Conservation (phyloP, 2,797 vertebrate species). For the Galago senegalensis region DNA sequence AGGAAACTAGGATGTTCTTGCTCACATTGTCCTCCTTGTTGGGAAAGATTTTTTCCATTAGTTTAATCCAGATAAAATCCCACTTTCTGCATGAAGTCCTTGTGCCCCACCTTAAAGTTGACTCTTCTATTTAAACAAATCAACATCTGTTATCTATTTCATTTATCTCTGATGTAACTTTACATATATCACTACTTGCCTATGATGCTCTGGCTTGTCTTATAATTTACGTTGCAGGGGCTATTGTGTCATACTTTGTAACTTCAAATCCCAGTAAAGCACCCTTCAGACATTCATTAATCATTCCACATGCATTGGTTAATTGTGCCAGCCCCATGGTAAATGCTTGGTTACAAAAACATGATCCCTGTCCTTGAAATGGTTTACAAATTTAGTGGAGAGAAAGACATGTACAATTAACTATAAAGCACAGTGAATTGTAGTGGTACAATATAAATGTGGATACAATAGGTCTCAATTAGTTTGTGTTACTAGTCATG, state of each 20-base stretch:
- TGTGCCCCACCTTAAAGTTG: background rate
- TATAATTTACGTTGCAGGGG: background rate
- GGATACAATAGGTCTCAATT: background rate
- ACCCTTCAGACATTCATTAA: background rate
- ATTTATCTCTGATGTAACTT: background rate
- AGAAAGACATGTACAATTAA: background rate
- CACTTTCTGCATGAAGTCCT: conserved; percentile 54
- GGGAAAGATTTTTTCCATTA: conserved; percentile 47
- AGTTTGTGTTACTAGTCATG: conserved; percentile 17
- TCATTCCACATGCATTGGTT: background rate
- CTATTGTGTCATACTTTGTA: background rate
- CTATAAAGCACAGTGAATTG: background rate
- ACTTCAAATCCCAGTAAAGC: background rate
- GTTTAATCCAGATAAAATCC: conserved; percentile 6
- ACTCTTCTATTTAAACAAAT: conserved; percentile 49
- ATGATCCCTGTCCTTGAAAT: background rate
- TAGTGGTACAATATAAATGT: background rate
- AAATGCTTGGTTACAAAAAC: background rate
- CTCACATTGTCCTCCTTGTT: background rate
- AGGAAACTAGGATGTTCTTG: background rate
- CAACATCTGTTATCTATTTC: background rate
- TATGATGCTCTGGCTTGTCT: background rate
- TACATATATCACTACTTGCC: background rate
- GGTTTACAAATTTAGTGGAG: conserved; percentile 53
- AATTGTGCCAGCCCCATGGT: background rate